Base-by-base conservation (phyloP, 2,888 invertebrate genomes). In the Himalopsyche anomala region DNA sequence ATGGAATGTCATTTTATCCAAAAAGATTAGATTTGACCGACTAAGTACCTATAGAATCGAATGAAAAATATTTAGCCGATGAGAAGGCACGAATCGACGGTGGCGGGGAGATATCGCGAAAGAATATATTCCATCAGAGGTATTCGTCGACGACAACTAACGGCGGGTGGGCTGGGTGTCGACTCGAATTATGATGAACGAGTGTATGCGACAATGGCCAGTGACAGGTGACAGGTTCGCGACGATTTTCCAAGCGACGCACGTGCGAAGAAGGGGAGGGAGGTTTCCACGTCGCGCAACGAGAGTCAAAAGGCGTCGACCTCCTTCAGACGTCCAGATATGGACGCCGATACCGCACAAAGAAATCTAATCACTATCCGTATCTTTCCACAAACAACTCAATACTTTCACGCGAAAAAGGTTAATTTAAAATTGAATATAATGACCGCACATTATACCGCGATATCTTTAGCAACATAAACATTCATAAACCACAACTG, bases 1-100 rank as follows among this genome's bases (percentile, higher is more conserved):
- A 84, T 38, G 84, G 89, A 89, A 89, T 89, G 88, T 88, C 88
- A 89, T 89, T 88, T 88, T 89, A 88, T 88, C 86, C 85, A 80
- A 81, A 42, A 80, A 84, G 87, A 86, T 84, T 86, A 88, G 83
- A 85, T 84, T 82, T 56, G 82, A n/a, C 82, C 74, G 74, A 74
- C 19, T 36, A 36, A 74, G 36, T 74, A 74, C 74, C 74, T 36
- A 15, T 38, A 38, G 11, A 74, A 36, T 5, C 28, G 36, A 38
- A 36, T 12, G 5, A 74, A 74, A 74, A 38, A 74, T 74, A 74
- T 74, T 36, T 74, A 1, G 12, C 9, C 15, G 74, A 74, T 74
- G 38, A 74, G 74, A 36, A 69, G 12, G 28, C 69, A 28, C 69
- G 69, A 1, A 69, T 28, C 28, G 19, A 69, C 28, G 19, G n/a